Base-by-base conservation (phyloP, 1,140 invertebrate species). In the Pogonomyrmex californicus region DNA sequence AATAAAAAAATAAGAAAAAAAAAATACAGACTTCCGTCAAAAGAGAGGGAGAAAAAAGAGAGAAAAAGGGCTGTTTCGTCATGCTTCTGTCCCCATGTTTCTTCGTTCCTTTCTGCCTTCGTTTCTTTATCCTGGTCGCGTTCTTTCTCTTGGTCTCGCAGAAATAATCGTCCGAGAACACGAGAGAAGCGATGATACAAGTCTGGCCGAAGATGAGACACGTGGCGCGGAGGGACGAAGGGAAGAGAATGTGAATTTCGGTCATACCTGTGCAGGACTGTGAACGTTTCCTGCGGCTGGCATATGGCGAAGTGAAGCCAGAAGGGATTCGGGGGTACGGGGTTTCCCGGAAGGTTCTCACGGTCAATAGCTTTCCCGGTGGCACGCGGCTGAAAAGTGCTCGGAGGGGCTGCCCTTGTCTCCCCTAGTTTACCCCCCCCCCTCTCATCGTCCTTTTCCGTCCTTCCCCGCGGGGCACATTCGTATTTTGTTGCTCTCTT, bases 311-410 rank as follows among this genome's bases (percentile, higher is more conserved):
- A 87, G 89, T 90, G 91, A 92, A 91, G 90, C 44, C 62, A 79
- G 60, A 79, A 68, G 77, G 77, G 60, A 79, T 51, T 54, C 77
- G 36, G 63, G 30, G 62, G 63, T 66, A 4, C 23, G 58, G 58
- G 91, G 63, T 81, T 95, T 94, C 94, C 93, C 93, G 93, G 93
- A 95, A 94, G 90, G 93, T 95, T 95, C 95, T 94, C 95, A 95
- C 95, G 95, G 94, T 94, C 94, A 93, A 95, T 94, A 95, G 92
- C 93, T 95, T 93, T 94, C 91, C 93, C 86, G 92, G 87, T 66
- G 78, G 79, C 78, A 77, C 49, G 82, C 82, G 86, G 51, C 75
- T 83, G 62, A 77, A 90, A 88, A 86, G 82, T 70, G 83, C 83
- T 86, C 78, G 85, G 41, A 90, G 79, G 87, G 91, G 60, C 33